Evolutionary conservation across 2,797 vertebrate genomes (phyloP).

Genomic region (Amniataba percoides): DNA sequence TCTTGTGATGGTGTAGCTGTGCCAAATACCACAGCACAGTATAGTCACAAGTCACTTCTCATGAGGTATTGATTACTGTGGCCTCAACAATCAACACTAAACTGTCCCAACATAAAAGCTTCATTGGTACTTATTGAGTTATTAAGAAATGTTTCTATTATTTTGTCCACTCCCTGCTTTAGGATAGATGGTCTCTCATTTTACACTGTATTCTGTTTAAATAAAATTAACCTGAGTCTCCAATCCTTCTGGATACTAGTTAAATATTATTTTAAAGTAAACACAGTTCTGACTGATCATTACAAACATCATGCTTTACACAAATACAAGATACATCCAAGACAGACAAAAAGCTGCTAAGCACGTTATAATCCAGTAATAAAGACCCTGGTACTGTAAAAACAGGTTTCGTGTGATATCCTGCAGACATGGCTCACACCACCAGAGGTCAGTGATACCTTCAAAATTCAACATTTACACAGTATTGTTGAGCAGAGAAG

Average conservation of each 20-base stretch:
- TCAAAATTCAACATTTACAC: not conserved
- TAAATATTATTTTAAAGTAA: not conserved
- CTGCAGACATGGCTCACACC: conserved; percentile 1
- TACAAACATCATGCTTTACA: not conserved
- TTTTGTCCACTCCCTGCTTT: not conserved
- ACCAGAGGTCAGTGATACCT: conserved; percentile 32
- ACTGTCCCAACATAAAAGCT: not conserved
- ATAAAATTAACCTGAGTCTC: not conserved
- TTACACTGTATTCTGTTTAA: not conserved
- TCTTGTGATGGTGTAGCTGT: conserved; percentile 24
- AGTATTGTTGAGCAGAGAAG: not conserved
- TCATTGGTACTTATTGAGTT: not conserved
- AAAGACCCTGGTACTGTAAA: not conserved
- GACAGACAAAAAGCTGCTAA: not conserved
- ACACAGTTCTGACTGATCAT: not conserved
- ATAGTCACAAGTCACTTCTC: conserved; percentile 39
- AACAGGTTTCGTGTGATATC: not conserved
- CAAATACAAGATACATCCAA: not conserved
- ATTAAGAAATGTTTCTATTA: not conserved
- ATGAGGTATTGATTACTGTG: conserved; percentile 12
- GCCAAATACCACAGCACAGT: conserved; percentile 32
- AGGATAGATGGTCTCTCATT: not conserved
- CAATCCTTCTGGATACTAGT: not conserved
- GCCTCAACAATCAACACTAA: not conserved
- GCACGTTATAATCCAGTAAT: not conserved